Conservation (phyloP, 2,113 vertebrate genomes). For the Anser brachyrhynchus region DNA sequence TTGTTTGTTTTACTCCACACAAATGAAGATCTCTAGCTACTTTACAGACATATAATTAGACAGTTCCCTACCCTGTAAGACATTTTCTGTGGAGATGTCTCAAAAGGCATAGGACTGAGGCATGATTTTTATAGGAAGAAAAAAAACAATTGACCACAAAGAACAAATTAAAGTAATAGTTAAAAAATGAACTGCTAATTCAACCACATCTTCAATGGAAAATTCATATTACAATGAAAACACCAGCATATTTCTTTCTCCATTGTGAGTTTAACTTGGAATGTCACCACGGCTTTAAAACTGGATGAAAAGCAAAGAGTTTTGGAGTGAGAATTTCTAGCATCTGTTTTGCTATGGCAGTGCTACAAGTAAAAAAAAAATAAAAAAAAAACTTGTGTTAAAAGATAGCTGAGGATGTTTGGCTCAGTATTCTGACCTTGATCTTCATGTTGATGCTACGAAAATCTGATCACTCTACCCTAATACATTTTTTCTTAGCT, state of each 20-base stretch:
- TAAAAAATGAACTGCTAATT: constrained; percentile 51
- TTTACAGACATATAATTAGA: constrained; percentile 48
- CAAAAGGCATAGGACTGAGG: background rate
- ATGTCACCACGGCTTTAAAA: constrained; percentile 5
- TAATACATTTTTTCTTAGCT: constrained; percentile 33
- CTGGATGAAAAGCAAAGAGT: constrained; percentile 66
- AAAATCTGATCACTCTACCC: constrained; percentile 29
- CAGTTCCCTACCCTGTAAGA: constrained; percentile 7
- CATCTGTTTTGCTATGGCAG: constrained; percentile 54
- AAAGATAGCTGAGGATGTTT: constrained; percentile 65
- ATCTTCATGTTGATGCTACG: constrained; percentile 34
- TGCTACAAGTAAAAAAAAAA: background rate
- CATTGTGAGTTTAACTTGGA: constrained; percentile 18
- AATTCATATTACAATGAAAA: constrained; percentile 54
- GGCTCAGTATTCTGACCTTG: constrained; percentile 54
- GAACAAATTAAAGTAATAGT: constrained; percentile 68
- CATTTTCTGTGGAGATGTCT: background rate
- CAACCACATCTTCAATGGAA: constrained; percentile 56
- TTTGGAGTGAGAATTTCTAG: constrained; percentile 54
- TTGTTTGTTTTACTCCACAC: constrained; percentile 25
- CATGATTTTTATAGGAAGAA: constrained; percentile 20
- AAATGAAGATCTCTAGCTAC: background rate
- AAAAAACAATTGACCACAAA: constrained; percentile 48
- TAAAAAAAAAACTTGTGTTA: constrained; percentile 37
- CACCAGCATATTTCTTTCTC: background rate